Evolutionary conservation across 1,140 invertebrate genomes (phyloP).

Genomic region (Lepidostoma basale): DNA sequence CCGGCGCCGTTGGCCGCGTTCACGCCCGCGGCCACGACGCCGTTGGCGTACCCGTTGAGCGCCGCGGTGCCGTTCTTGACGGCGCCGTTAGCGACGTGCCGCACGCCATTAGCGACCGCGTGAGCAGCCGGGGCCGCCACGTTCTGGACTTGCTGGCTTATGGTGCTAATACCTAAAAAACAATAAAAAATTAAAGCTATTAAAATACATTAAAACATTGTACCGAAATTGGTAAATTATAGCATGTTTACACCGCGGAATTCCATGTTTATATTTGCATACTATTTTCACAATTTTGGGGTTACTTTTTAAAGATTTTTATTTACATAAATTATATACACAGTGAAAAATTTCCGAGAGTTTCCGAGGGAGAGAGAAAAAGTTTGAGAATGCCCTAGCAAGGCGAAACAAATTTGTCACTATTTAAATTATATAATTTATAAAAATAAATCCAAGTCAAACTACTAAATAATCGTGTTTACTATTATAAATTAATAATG

Average conservation of each 20-base stretch:
- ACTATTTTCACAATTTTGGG: neutral
- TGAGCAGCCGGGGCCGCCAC: neutral
- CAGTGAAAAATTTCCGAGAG: no score
- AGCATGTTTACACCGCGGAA: neutral
- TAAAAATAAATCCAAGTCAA: no score
- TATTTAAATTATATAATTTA: no score
- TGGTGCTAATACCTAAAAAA: constrained; percentile 39
- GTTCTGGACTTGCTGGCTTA: constrained; percentile 42
- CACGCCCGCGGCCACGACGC: neutral
- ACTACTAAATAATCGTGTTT: no score
- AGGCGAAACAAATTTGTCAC: no score
- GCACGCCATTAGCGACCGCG: constrained; percentile 32
- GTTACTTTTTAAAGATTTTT: neutral
- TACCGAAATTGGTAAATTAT: neutral
- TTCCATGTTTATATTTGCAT: neutral
- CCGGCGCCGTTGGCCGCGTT: neutral
- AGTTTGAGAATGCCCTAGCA: no score
- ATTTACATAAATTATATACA: no score
- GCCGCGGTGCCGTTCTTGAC: constrained; percentile 19
- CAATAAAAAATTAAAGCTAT: neutral
- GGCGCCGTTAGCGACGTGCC: constrained; percentile 36
- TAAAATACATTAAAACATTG: neutral
- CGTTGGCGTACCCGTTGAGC: constrained; percentile 37
- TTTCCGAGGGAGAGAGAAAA: no score
- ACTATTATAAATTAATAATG: no score